phyloP scores from a whole-genome alignment of 2,888 invertebrate genomes.

The Pinctada fucata region DNA sequence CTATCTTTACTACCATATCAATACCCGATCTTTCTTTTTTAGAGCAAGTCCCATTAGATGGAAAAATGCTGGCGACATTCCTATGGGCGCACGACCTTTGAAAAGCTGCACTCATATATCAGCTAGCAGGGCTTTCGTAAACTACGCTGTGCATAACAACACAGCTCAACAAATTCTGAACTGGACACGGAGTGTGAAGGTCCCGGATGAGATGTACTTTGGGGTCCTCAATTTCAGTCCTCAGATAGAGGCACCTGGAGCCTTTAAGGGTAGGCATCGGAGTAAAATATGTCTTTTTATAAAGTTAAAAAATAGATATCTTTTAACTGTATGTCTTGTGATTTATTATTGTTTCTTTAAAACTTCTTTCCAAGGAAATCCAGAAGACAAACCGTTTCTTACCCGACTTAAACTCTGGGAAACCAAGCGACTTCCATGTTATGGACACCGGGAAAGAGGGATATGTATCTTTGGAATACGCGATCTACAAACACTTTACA shows the following conservation, averaged over 20 bases:
- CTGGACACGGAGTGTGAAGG: not conserved
- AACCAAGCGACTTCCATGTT: not conserved
- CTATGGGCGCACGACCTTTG: slow-evolving; percentile 47
- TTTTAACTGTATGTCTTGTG: too few relatives aligned
- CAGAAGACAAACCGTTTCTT: not conserved
- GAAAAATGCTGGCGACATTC: slow-evolving; percentile 40
- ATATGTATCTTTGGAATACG: not conserved
- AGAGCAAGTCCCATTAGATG: slow-evolving; percentile 23
- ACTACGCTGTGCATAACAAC: not conserved
- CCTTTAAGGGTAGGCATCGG: not conserved
- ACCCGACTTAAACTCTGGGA: not conserved
- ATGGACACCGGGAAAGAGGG: not conserved
- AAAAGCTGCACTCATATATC: slow-evolving; percentile 49
- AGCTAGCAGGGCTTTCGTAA: not conserved
- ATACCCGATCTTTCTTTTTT: too few relatives aligned
- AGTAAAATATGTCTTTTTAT: not conserved
- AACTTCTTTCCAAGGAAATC: not conserved
- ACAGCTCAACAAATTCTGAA: not conserved
- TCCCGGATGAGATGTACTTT: not conserved
- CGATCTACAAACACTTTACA: not conserved
- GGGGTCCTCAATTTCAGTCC: not conserved
- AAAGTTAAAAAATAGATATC: not conserved
- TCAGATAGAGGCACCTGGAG: not conserved
- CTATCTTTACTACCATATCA: too few relatives aligned
- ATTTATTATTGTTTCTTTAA: not conserved